Evolutionary conservation across 2,797 vertebrate species (phyloP).

Genomic region (Lagorchestes hirsutus): DNA sequence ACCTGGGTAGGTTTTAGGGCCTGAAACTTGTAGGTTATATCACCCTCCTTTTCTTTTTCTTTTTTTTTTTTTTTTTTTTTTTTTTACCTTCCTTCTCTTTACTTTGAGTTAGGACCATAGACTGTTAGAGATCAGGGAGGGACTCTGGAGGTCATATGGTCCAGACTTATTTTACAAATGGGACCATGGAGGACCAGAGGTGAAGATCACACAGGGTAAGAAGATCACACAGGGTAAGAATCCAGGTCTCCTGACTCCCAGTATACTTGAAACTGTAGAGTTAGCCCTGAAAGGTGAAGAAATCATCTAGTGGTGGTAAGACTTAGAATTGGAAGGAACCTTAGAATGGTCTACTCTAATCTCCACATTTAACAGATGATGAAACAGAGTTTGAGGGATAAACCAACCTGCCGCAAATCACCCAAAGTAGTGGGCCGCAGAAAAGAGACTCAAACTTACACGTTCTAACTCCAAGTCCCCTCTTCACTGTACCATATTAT

Average conservation of each 20-base stretch:
- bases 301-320: neutral
- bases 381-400: constrained; percentile 36
- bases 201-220: neutral
- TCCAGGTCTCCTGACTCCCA: neutral
- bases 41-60: neutral
- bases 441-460: constrained; percentile 12
- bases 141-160: neutral
- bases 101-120: neutral
- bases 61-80: too few relatives aligned
- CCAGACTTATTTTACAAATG: neutral
- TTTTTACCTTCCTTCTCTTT: neutral
- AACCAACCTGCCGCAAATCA: constrained; percentile 36
- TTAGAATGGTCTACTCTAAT: neutral
- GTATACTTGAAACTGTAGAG: neutral
- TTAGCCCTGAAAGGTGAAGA: neutral
- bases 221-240: neutral
- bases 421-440: neutral
- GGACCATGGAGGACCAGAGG: neutral
- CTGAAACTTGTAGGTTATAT: neutral
- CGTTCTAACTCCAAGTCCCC: neutral
- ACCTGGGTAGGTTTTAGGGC: neutral
- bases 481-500: neutral
- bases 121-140: neutral
- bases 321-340: neutral
- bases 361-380: constrained; percentile 7